Conservation (phyloP, 2,888 invertebrate genomes). For the Tiliacea citrago region DNA sequence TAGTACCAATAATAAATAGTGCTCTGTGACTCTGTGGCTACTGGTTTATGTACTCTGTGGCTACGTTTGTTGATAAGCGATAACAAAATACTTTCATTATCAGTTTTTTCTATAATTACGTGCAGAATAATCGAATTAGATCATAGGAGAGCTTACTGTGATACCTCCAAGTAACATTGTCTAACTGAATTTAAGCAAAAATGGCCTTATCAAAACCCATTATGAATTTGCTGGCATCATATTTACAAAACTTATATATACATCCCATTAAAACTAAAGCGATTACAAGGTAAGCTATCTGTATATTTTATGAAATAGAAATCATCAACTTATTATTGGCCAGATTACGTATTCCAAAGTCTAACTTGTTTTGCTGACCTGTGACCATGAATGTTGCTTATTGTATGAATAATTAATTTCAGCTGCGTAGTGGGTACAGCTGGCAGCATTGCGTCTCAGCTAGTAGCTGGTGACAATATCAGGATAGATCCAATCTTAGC, state of each 20-base stretch:
- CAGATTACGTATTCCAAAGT: constrained; percentile 59
- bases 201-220: constrained; percentile 94
- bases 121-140: constrained; percentile 49
- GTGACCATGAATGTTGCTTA: constrained; percentile 3
- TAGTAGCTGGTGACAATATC: constrained; percentile 92
- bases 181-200: constrained; percentile 37
- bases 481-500: constrained; percentile 93
- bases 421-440: constrained; percentile 94
- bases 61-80: constrained; percentile 59
- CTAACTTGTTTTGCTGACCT: constrained; percentile 34
- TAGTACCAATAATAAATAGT: too few species aligned
- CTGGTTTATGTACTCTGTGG: background rate
- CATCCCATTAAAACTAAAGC: constrained; percentile 95
- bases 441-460: constrained; percentile 94
- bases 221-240: constrained; percentile 92
- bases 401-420: constrained; percentile 69
- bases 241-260: constrained; percentile 94
- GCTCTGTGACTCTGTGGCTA: too few species aligned
- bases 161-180: constrained; percentile 41
- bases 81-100: constrained; percentile 52
- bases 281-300: constrained; percentile 92
- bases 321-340: constrained; percentile 6
- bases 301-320: constrained; percentile 11
- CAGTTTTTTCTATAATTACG: constrained; percentile 59
- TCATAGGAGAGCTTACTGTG: constrained; percentile 45